phyloP scores from a whole-genome alignment of 2,888 invertebrate species.

The Meandrusa payeni region DNA sequence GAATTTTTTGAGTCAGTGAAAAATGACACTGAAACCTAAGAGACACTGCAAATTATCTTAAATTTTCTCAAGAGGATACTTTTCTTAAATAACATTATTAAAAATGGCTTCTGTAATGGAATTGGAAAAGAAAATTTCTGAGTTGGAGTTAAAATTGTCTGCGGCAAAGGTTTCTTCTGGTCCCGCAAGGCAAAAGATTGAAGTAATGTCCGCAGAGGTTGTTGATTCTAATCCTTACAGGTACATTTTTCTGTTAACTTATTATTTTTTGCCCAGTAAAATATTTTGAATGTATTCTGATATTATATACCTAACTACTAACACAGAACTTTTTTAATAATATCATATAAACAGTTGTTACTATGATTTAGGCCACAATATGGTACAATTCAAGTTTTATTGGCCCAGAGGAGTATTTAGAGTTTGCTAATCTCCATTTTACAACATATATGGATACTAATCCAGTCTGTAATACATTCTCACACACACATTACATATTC shows the following conservation, averaged over 20 bases:
- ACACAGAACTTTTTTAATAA: background rate
- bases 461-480: too few species aligned
- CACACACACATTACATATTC: too few species aligned
- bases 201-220: constrained; percentile 96
- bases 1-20: constrained; percentile 19
- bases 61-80: too few species aligned
- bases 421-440: too few species aligned
- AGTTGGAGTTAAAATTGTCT: constrained; percentile 84
- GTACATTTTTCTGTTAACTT: constrained; percentile 62
- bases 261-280: background rate
- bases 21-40: background rate
- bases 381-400: too few species aligned
- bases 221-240: constrained; percentile 99
- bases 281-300: background rate
- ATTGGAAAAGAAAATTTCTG: constrained; percentile 81
- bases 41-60: constrained; percentile 12
- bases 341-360: too few species aligned
- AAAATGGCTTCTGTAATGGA: constrained; percentile 83
- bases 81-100: too few species aligned
- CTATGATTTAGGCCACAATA: too few species aligned
- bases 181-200: constrained; percentile 86
- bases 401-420: too few species aligned
- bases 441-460: too few species aligned
- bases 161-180: constrained; percentile 59
- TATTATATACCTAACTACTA: background rate